Conservation (phyloP, 2,113 vertebrate species). For the Megalops atlanticus region DNA sequence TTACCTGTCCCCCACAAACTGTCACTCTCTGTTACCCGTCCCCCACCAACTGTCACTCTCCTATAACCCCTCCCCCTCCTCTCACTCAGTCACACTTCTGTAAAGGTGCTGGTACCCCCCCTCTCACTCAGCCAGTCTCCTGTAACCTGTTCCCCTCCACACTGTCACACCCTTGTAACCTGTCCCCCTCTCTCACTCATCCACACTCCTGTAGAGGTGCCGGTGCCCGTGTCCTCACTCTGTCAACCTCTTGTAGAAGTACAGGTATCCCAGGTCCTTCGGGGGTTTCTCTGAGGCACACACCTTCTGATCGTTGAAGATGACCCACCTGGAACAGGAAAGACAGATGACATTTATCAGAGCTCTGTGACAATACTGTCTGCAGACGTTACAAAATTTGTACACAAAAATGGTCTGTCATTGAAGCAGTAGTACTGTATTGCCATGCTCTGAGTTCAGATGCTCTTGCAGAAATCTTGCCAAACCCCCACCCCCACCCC, state of each 20-base stretch:
- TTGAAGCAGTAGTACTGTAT: too few relatives aligned
- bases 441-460: too few relatives aligned
- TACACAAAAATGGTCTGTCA: too few relatives aligned
- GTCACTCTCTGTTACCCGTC: too few relatives aligned
- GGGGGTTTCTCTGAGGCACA: slow-evolving; percentile 98
- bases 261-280: slow-evolving; percentile 98
- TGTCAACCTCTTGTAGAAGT: slow-evolving; percentile 90
- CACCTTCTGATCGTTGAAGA: slow-evolving; percentile 98
- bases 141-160: too few relatives aligned
- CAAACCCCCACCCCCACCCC: too few relatives aligned
- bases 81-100: slow-evolving; percentile 36
- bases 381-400: too few relatives aligned
- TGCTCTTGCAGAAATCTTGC: too few relatives aligned
- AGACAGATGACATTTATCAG: not conserved
- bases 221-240: slow-evolving; percentile 78
- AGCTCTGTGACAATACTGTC: too few relatives aligned
- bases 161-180: slow-evolving; percentile 40
- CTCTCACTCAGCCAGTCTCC: not conserved
- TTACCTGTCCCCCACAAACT: too few relatives aligned
- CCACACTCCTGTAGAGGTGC: slow-evolving; percentile 16
- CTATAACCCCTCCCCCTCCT: too few relatives aligned
- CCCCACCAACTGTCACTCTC: too few relatives aligned
- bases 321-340: slow-evolving; percentile 83
- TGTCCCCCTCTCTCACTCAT: slow-evolving; percentile 34
- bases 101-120: slow-evolving; percentile 46